Evolutionary conservation across 2,113 vertebrate species (phyloP).

Genomic region (Felis catus): F.catus_Fca126_mat1.0 CM031419.1:69518501-69519000

Average conservation of each 20-base stretch:
- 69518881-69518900: neutral
- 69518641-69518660: neutral
- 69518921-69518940: neutral
- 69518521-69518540: neutral
- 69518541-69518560: neutral
- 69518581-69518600: neutral
- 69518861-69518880: neutral
- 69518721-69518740: constrained; percentile 13
- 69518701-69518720: neutral
- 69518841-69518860: neutral
- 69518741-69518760: neutral
- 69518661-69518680: neutral
- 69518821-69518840: neutral
- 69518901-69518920: neutral
- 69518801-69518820: neutral
- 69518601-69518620: neutral
- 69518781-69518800: neutral
- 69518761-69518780: neutral
- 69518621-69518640: neutral
- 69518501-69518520: neutral
- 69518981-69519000: constrained; percentile 9
- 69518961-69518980: neutral
- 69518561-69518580: neutral
- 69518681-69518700: neutral
- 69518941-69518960: neutral